Evolutionary conservation across 2,888 invertebrate genomes (phyloP).

Genomic region (Nymphalis c-album): DNA sequence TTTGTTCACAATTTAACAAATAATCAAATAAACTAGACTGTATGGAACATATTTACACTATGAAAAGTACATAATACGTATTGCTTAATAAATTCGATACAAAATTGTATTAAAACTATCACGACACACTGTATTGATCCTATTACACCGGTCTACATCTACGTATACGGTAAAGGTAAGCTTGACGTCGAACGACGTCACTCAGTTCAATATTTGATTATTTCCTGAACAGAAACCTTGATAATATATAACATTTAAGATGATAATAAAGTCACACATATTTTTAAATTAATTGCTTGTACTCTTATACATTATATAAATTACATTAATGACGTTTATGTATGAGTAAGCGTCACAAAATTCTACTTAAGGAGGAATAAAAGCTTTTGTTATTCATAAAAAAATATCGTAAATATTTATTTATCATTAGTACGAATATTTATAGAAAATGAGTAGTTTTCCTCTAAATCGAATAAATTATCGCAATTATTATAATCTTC

Average conservation of each 20-base stretch:
- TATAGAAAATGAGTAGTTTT: no score
- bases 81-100: slow-evolving; percentile 2
- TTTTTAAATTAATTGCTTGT: slow-evolving; percentile 23
- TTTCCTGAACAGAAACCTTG: slow-evolving; percentile 45
- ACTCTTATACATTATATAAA: background rate
- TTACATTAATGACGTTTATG: background rate
- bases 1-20: no score
- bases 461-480: no score
- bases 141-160: slow-evolving; percentile 30
- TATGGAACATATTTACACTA: no score
- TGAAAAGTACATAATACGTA: background rate
- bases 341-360: background rate
- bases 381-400: no score
- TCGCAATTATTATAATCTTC: no score
- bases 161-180: slow-evolving; percentile 30
- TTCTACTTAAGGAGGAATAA: no score
- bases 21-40: no score
- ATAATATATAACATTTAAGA: slow-evolving; percentile 38
- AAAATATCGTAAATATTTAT: no score
- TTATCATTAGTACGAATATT: no score
- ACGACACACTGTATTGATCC: slow-evolving; percentile 20
- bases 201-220: slow-evolving; percentile 34
- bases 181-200: slow-evolving; percentile 41
- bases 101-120: slow-evolving; percentile 26
- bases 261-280: slow-evolving; percentile 33